A percentile compares a stretch with the other conserved stretches of the same genome.
Conservation (phyloP, 2,888 invertebrate genomes). For the Volucella inflata region DNA sequence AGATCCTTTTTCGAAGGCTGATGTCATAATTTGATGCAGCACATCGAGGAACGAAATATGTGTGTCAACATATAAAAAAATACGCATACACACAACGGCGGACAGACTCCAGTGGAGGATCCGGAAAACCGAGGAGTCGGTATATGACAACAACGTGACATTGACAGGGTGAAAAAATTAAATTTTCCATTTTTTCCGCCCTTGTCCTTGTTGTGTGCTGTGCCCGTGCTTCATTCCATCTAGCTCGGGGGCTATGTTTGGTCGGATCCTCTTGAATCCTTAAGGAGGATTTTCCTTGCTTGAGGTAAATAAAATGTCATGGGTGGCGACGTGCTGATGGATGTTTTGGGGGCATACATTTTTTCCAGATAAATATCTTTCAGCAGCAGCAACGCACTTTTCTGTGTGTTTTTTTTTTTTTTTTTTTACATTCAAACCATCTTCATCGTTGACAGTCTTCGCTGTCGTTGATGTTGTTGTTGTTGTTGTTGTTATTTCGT, state of each 20-base stretch:
- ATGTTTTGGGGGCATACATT: conserved; percentile 64
- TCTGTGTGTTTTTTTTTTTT: conserved; percentile 16
- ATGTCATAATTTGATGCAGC: conserved; percentile 74
- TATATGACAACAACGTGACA: conserved; percentile 72
- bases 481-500: too few species aligned
- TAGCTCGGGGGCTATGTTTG: conserved; percentile 4
- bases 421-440: background rate
- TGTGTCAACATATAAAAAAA: conserved; percentile 62
- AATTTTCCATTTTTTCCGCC: conserved; percentile 60
- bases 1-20: conserved; percentile 65
- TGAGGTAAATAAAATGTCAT: conserved; percentile 75
- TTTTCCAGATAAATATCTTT: conserved; percentile 69
- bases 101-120: conserved; percentile 1
- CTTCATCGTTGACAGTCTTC: conserved; percentile 12
- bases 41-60: conserved; percentile 54
- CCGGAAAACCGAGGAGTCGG: conserved; percentile 29
- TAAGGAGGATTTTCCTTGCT: conserved; percentile 66
- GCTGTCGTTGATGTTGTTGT: too few species aligned
- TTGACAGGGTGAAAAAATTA: conserved; percentile 75
- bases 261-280: conserved; percentile 59
- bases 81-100: conserved; percentile 21
- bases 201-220: background rate
- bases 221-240: background rate
- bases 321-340: conserved; percentile 71
- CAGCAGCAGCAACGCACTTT: conserved; percentile 58